Conservation (phyloP, 2,888 invertebrate species). For the Sussaba pulchella region DNA sequence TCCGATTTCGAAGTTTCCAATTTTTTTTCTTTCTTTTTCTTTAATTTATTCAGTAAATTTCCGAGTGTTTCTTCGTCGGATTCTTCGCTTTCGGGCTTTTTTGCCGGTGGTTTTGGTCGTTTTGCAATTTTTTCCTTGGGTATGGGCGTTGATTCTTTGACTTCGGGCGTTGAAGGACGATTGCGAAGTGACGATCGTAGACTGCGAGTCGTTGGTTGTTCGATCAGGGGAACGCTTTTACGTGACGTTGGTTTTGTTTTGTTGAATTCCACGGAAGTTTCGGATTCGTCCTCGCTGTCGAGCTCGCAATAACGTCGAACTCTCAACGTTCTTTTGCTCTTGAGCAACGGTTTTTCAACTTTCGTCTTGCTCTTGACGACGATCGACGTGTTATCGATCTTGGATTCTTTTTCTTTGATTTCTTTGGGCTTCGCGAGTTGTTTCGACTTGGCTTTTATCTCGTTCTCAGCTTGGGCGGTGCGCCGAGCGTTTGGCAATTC, state of each 20-base stretch:
- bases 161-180: conserved; percentile 63
- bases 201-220: conserved; percentile 73
- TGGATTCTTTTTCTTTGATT: conserved; percentile 62
- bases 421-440: conserved; percentile 75
- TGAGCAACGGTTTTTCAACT: conserved; percentile 69
- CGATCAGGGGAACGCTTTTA: conserved; percentile 71
- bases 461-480: conserved; percentile 87
- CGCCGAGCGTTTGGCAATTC: conserved; percentile 88
- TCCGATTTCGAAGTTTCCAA: conserved; percentile 19
- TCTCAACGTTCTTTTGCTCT: conserved; percentile 75
- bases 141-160: conserved; percentile 39
- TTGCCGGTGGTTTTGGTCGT: conserved; percentile 58
- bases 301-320: conserved; percentile 79
- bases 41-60: conserved; percentile 84
- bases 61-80: conserved; percentile 88
- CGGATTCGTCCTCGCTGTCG: conserved; percentile 80
- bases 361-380: conserved; percentile 57
- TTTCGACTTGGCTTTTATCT: conserved; percentile 84
- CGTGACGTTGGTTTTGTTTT: conserved; percentile 76
- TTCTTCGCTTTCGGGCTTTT: conserved; percentile 65
- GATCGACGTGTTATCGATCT: conserved; percentile 41
- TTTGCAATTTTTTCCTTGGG: conserved; percentile 65
- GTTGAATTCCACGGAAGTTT: conserved; percentile 76
- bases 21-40: conserved; percentile 70
- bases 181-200: conserved; percentile 77